These are phyloP conservation scores for Eurytoma adleriae DNA, from an alignment of 2,888 invertebrate genomes.

Conservation along the genomic window DNA sequence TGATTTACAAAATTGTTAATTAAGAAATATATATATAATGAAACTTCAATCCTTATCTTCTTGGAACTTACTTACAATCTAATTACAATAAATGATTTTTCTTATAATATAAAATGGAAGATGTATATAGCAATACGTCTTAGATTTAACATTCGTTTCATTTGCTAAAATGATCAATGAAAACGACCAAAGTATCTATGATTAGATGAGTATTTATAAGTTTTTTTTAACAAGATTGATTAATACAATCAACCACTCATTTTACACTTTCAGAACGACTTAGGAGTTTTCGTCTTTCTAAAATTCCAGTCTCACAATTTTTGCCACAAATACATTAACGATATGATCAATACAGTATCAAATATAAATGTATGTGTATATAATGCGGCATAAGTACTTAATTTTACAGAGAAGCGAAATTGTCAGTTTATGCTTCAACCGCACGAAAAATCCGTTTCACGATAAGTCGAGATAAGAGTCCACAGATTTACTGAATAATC, in stretches of 20 bases:
- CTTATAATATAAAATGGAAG: slow-evolving; percentile 51
- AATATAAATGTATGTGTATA: slow-evolving; percentile 50
- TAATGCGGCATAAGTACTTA: slow-evolving; percentile 53
- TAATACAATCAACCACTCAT: slow-evolving; percentile 41
- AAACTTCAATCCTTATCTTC: slow-evolving; percentile 15
- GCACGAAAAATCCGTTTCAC: slow-evolving; percentile 40
- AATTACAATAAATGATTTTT: slow-evolving; percentile 40
- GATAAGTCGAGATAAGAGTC: slow-evolving; percentile 30
- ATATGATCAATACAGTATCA: slow-evolving; percentile 45
- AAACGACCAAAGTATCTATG: slow-evolving; percentile 44
- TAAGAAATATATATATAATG: slow-evolving; percentile 27
- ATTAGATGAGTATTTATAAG: slow-evolving; percentile 48
- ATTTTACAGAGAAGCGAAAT: slow-evolving; percentile 44
- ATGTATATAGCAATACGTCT: slow-evolving; percentile 42
- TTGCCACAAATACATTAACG: slow-evolving; percentile 51
- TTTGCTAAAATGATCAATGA: slow-evolving; percentile 41
- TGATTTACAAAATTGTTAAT: slow-evolving; percentile 27
- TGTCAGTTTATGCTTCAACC: slow-evolving; percentile 47
- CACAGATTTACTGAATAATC: slow-evolving; percentile 49
- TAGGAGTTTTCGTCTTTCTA: slow-evolving; percentile 22
- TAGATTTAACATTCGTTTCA: slow-evolving; percentile 41
- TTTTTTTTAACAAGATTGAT: slow-evolving; percentile 38
- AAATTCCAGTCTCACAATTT: slow-evolving; percentile 49
- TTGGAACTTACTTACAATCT: slow-evolving; percentile 40
- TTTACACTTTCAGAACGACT: slow-evolving; percentile 40